Conservation (phyloP, 2,797 vertebrate genomes). For the Forpus xanthops region DNA sequence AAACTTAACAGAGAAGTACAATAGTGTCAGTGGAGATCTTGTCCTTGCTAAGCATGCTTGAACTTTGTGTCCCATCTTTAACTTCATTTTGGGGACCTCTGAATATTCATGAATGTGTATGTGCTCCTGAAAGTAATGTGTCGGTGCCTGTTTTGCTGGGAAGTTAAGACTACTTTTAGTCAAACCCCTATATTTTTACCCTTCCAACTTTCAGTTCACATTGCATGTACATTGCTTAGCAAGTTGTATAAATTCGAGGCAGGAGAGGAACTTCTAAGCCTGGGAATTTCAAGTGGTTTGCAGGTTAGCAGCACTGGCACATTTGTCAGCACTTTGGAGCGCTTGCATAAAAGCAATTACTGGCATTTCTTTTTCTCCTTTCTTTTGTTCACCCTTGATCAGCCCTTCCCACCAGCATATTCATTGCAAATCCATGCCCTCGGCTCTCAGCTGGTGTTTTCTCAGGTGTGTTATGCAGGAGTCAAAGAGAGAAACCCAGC, state of each 20-base stretch:
- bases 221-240: background rate
- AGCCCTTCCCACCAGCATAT: background rate
- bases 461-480: background rate
- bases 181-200: background rate
- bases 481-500: background rate
- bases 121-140: rapidly evolving
- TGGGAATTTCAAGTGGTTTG: background rate
- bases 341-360: background rate
- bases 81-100: background rate
- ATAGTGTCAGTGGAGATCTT: background rate
- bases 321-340: background rate
- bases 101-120: rapidly evolving
- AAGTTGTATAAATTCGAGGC: background rate
- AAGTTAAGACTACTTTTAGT: background rate
- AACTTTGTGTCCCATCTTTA: background rate
- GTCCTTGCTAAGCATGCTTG: background rate
- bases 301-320: background rate
- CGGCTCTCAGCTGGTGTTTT: slow-evolving; percentile 44
- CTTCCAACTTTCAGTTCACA: background rate
- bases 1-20: background rate
- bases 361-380: background rate
- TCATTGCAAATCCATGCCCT: background rate
- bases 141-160: background rate
- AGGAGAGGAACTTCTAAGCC: background rate
- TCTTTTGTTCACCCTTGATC: background rate